These are phyloP conservation scores for Lerema accius DNA, from an alignment of 1,140 invertebrate species.

Conservation along the genomic window DNA sequence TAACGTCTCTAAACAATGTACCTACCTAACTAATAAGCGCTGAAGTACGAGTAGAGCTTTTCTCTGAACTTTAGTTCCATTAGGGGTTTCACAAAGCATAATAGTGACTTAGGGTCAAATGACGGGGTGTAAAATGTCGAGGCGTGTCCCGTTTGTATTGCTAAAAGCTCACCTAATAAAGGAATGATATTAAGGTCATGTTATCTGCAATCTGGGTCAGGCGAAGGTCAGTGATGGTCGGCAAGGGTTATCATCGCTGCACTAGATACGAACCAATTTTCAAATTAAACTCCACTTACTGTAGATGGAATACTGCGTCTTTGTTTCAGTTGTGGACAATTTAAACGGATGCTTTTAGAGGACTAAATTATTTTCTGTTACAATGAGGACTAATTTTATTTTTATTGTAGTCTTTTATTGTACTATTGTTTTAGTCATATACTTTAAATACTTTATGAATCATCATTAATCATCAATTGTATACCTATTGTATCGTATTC, in stretches of 20 bases:
- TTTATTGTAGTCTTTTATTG: too few species aligned
- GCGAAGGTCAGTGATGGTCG: slow-evolving; percentile 38
- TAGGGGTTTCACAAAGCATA: background rate
- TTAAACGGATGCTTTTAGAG: too few species aligned
- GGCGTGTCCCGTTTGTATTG: slow-evolving; percentile 48
- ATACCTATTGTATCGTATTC: too few species aligned
- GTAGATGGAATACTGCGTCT: background rate
- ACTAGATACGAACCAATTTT: slow-evolving; percentile 21
- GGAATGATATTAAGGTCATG: slow-evolving; percentile 45
- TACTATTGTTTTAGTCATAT: too few species aligned
- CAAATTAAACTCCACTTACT: slow-evolving; percentile 5
- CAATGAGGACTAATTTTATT: too few species aligned
- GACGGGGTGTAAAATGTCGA: slow-evolving; percentile 54
- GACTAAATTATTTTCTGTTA: too few species aligned
- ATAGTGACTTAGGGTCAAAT: slow-evolving; percentile 32
- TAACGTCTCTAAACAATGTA: too few species aligned
- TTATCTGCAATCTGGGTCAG: slow-evolving; percentile 45
- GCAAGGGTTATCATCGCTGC: slow-evolving; percentile 31
- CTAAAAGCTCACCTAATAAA: slow-evolving; percentile 38
- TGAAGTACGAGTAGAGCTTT: too few species aligned
- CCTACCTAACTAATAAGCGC: too few species aligned
- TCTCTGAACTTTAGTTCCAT: too few species aligned
- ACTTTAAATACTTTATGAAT: too few species aligned
- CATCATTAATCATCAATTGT: too few species aligned
- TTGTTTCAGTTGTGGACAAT: background rate